Base-by-base conservation (phyloP, 2,113 vertebrate species). In the Ailuropoda melanoleuca region DNA sequence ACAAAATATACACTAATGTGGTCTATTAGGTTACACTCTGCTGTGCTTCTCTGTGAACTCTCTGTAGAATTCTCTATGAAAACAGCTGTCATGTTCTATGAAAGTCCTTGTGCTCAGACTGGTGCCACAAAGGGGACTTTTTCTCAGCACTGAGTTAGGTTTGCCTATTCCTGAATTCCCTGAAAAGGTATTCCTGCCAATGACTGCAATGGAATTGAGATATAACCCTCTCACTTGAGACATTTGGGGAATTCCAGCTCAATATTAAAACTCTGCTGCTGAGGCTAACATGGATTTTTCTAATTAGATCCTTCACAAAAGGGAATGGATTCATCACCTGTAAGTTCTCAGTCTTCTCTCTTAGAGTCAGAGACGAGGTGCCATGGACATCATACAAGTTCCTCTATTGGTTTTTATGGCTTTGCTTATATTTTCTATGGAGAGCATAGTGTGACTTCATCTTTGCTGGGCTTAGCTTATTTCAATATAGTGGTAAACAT, bases 21-120 rank as follows among this genome's bases (percentile, higher is more conserved):
- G 48, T 81, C 92, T 98, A 84, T 97, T 97, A 89, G 93, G 92
- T 97, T 91, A 94, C 23, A 43, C 60, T 90, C n/a, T 31, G 72
- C 74, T 84, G 29, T 84, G 19, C 82, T 96, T 55, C 95, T 95
- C 91, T 93, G n/a, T 94, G 95, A 93, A 94, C 92, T 91, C 85
- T 88, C 88, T 97, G 81, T 85, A 4, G 88, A 96, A 86, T 92
- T 94, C 72, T 89, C 88, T 97, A 17, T 62, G 77, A 92, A 97
- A 97, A 95, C 87, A 91, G 78, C 90, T 89, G 78, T 90, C 95
- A 56, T 24, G 34, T 60, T 90, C 66, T 86, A 37, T 97, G 97
- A 95, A 97, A 97, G 62, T 58, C 78, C 75, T 75, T 93, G 60
- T 91, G 70, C 66, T 95, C 56, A 62, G 66, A 83, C 48, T 46